Base-by-base conservation (phyloP, 2,797 vertebrate species). In the Fratercula arctica region DNA sequence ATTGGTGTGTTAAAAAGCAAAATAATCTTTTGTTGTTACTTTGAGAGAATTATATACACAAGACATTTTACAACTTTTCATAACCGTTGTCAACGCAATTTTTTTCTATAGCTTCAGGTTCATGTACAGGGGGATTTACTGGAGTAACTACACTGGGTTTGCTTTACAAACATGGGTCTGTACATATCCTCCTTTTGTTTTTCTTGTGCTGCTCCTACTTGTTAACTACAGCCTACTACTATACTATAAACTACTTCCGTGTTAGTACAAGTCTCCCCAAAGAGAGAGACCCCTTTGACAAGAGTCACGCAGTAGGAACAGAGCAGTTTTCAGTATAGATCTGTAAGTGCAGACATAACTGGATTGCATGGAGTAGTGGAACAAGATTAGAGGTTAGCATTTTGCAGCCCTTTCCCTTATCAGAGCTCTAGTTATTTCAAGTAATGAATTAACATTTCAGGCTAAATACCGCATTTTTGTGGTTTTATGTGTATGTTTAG, bases 21-120 rank as follows among this genome's bases (percentile, higher is more conserved):
- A n/a, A 68, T n/a, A 21, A 16, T 43, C 51, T 50, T 69, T 6
- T 0, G 3, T 43, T 9, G 0, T 26, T 31, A 2, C n/a, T 75
- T 84, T 21, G 26, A 61, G n/a, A 45, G 6, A 50, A 43, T 90
- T 64, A 13, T 2, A 11, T 29, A 3, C 6, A 21, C 19, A 74
- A 68, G 46, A 26, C 3, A 9, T 7, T 23, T 73, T 35, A 5
- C 10, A 29, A 3, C 15, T 79, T 57, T 19, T 50, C 48, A 11
- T 20, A 16, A 23, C 15, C 15, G 11, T 1, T 29, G 11, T 50
- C 20, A 70, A 20, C 10, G 7, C 20, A 10, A 4, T 4, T 41
- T 17, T 41, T 81, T 78, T 29, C 10, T 43, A 5, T 76, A 89
- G 17, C 8, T 74, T 81, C 35, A 60, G 61, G 10, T 54, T 66